Evolutionary conservation across 2,797 vertebrate species (phyloP).

Genomic region (Peromyscus nudipes): DNA sequence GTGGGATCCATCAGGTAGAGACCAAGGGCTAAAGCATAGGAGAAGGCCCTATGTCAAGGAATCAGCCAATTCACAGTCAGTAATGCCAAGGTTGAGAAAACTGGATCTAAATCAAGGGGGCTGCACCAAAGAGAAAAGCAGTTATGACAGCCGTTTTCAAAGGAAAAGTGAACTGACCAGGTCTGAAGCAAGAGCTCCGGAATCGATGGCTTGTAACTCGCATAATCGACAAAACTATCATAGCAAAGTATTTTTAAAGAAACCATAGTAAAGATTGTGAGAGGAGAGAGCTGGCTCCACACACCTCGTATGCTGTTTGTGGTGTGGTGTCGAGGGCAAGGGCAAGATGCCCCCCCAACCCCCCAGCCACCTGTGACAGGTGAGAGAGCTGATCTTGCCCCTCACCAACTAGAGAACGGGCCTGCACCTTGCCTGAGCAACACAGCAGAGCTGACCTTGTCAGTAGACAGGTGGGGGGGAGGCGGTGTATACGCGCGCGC

Average conservation of each 20-base stretch:
- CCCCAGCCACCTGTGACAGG: no score
- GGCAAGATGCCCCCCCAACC: no score
- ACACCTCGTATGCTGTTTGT: no score
- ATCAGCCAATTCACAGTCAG: neutral
- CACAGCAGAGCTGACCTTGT: no score
- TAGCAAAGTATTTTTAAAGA: neutral
- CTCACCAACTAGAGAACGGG: no score
- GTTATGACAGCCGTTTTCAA: neutral
- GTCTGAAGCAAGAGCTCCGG: neutral
- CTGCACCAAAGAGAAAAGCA: neutral
- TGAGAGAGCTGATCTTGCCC: no score
- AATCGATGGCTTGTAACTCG: neutral
- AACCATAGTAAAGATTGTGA: neutral
- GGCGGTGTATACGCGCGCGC: no score
- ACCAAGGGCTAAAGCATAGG: neutral
- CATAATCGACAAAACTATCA: conserved; percentile 23
- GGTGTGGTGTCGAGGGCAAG: no score
- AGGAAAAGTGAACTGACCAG: neutral
- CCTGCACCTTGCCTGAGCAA: no score
- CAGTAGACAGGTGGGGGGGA: no score
- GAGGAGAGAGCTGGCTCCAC: no score
- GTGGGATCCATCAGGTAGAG: neutral
- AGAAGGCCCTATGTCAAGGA: neutral
- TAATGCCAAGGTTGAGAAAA: neutral
- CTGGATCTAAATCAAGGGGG: neutral